Base-by-base conservation (phyloP, 2,113 vertebrate genomes). In the Zingel zingel region DNA sequence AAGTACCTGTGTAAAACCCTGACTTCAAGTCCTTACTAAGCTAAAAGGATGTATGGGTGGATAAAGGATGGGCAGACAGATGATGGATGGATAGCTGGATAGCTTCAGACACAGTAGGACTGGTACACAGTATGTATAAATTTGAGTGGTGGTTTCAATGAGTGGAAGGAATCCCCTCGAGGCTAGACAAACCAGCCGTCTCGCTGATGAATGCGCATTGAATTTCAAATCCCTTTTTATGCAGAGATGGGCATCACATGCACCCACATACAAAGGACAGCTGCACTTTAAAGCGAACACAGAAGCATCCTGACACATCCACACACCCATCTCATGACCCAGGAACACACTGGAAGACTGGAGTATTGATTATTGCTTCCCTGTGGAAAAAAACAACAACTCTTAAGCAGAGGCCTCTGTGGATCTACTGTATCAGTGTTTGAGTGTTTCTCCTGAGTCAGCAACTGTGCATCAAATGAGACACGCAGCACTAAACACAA, bases 201-300 rank as follows among this genome's bases (percentile, higher is more conserved):
- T 62, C 51, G 13, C 79, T 93, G 84, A 93, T 93, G 85, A 92
- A 94, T 92, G 88, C 56, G 33, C 88, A 94, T 91, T 39, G 39
- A 43, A 43, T 43, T 86, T 91, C 56, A 92, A 94, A 92, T 93
- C 75, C 74, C 74, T 81, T 70, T 77, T 89, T 85, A 90, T 92
- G 87, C 82, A 89, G 58, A 88, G 72, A 79, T 51, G 76, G 59
- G 62, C 39, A 50, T 74, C 64, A 0, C 33, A 62, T 50, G 77
- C 59, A 33, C 45, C 47, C 39, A 30, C 65, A 72, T 39, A 81
- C 66, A 84, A 39, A 77, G 25, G 82, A 67, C 85, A 51, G 75
- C 65, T 84, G 84, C 83, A 86, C 74, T 77, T 61, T 45, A 56
- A 36, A 67, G 45, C 5, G 23, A 61, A 58, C 71, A 36, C 81